phyloP scores from a whole-genome alignment of 92 coral and sea anemone genomes.

The Isaurus tuberculatus region DNA sequence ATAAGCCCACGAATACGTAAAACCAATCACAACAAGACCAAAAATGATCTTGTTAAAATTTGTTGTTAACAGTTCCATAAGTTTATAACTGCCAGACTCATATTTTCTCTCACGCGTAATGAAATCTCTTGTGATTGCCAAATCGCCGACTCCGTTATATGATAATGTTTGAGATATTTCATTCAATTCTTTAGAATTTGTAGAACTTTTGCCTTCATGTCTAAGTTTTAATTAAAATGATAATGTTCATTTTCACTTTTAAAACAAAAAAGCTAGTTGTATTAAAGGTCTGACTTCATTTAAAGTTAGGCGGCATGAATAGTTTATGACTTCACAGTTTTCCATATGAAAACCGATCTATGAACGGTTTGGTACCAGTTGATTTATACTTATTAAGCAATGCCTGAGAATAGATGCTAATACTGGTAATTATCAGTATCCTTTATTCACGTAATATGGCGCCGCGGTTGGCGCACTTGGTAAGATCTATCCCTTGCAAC shows the following conservation, averaged over 20 bases:
- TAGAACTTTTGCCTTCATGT: background rate
- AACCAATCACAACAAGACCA: conserved; percentile 37
- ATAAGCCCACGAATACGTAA: conserved; percentile 32
- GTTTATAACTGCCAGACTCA: background rate
- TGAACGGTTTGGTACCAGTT: conserved; percentile 42
- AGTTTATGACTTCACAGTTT: conserved; percentile 42
- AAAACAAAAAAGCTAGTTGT: background rate
- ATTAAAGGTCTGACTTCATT: conserved; percentile 4
- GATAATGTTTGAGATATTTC: background rate
- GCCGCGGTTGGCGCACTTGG: no score
- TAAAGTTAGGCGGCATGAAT: conserved; percentile 25
- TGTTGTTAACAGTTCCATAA: conserved; percentile 31
- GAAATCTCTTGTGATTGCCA: background rate
- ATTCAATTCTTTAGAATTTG: background rate
- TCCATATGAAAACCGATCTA: conserved; percentile 4
- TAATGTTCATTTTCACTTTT: background rate
- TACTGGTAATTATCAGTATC: background rate
- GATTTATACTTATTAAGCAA: background rate
- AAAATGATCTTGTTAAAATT: conserved; percentile 31
- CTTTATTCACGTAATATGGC: background rate
- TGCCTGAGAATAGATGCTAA: background rate
- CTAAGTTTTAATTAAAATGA: background rate
- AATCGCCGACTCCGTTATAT: background rate
- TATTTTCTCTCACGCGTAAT: background rate
- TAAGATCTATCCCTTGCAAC: no score